These are phyloP conservation scores for Minunthozetes semirufus DNA, from an alignment of 2,888 invertebrate species.

Conservation along the genomic window DNA sequence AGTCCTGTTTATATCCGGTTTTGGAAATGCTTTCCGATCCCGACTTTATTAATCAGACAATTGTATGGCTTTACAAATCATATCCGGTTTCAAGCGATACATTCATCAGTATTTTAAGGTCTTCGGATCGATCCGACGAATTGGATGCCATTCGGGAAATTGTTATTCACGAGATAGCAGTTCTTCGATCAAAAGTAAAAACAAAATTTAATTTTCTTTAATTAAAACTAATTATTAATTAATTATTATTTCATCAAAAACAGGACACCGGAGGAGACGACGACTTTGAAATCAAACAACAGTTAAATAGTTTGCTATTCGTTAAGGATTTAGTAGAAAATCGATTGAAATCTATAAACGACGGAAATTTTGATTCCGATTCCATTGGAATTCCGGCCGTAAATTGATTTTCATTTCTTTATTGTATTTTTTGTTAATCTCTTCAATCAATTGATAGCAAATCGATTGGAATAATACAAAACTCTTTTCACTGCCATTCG, in stretches of 20 bases:
- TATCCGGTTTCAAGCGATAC: constrained; percentile 63
- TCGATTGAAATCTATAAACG: constrained; percentile 53
- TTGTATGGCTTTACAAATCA: constrained; percentile 61
- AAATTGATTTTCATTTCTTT: not conserved
- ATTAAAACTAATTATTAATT: not conserved
- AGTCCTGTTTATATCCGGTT: constrained; percentile 63
- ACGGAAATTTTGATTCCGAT: constrained; percentile 51
- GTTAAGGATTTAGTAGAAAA: constrained; percentile 69
- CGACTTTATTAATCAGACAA: constrained; percentile 81
- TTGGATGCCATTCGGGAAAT: constrained; percentile 70
- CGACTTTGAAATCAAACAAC: constrained; percentile 70
- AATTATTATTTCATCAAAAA: not conserved
- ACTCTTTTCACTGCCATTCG: constrained; percentile 41
- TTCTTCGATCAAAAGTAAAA: constrained; percentile 56
- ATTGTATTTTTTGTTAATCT: not conserved
- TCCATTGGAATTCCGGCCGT: constrained; percentile 43
- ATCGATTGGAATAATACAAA: constrained; percentile 44
- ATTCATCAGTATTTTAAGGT: constrained; percentile 72
- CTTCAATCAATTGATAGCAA: constrained; percentile 36
- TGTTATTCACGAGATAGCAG: constrained; percentile 68
- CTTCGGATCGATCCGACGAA: constrained; percentile 72
- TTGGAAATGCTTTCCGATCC: constrained; percentile 72
- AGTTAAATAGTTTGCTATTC: constrained; percentile 73
- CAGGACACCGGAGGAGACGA: constrained; percentile 78
- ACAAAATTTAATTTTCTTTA: not conserved